Base-by-base conservation (phyloP, 2,888 invertebrate genomes). In the Tuberolachnus salignus region DNA sequence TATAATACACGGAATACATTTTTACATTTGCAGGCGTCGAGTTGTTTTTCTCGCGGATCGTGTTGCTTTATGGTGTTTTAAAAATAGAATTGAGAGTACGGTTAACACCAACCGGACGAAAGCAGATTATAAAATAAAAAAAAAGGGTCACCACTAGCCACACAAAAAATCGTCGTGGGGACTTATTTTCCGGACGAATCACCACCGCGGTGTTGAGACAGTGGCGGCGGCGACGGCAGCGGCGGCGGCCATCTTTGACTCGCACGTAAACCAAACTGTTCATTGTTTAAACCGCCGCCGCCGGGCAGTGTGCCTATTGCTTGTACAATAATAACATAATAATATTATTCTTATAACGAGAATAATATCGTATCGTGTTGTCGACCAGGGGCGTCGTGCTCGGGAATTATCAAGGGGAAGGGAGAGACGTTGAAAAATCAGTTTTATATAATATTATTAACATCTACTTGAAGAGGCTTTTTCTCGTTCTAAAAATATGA, bases 111-210 rank as follows among this genome's bases (percentile, higher is more conserved):
- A 57, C 16, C n/a, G n/a, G 13, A 16, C 11, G 11, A 10, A 16
- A 14, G 0, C 67, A 14, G 26, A 8, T n/a, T 6, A 34, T 13
- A 21, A 23, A 10, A 59, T 42, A 9, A 3, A n/a, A 16, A 55
- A 72, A 72, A 72, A 73, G 21, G 51, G 72, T 71, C 23, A 71
- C 46, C 46, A n/a, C 26, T n/a, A 34, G 16, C 16, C n/a, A 1
- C 49, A 70, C 34, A 53, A 26, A 34, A 51, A 69, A 46, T 69
- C 42, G 34, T 53, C 53, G 53, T 42, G 23, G 26, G 59, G 59
- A 26, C 34, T 49, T 72, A 34, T 61, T 61, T 59, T 72, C 34
- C 16, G 49, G 19, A 26, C 46, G 59, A 72, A 71, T 59, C 71
- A 26, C 26, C 26, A 26, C 44, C n/a, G 14, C 46, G 1, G 51